Evolutionary conservation across 1,140 invertebrate species (phyloP).

Genomic region (Grapholita molesta): DNA sequence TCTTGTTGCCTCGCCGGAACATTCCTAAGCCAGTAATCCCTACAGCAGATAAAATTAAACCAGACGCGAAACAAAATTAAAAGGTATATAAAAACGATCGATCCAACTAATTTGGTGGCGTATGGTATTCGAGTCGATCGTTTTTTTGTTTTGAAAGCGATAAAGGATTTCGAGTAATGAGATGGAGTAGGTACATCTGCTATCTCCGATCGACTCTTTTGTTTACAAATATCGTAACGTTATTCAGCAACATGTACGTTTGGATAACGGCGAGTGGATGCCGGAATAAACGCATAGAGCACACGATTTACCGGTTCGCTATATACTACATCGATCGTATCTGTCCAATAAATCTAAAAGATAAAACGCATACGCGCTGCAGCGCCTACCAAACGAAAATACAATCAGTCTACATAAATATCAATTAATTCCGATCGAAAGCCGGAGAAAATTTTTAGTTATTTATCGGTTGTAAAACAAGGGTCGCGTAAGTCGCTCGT

Average conservation of each 20-base stretch:
- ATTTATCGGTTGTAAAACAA: slow-evolving; percentile 14
- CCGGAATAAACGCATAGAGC: slow-evolving; percentile 24
- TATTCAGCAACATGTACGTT: slow-evolving; percentile 14
- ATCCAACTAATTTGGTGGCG: slow-evolving; percentile 74
- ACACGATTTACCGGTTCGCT: slow-evolving; percentile 45
- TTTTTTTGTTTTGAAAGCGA: slow-evolving; percentile 45
- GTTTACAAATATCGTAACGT: slow-evolving; percentile 20
- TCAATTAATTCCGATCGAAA: slow-evolving; percentile 20
- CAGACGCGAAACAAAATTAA: slow-evolving; percentile 78
- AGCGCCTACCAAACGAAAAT: slow-evolving; percentile 54
- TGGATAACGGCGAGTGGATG: slow-evolving; percentile 19
- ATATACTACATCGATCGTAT: slow-evolving; percentile 62
- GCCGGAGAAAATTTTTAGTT: slow-evolving; percentile 11
- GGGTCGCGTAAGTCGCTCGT: background rate
- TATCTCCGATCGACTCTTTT: slow-evolving; percentile 42
- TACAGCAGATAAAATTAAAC: slow-evolving; percentile 76
- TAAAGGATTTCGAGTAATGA: slow-evolving; percentile 45
- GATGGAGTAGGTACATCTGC: slow-evolving; percentile 22
- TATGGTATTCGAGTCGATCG: slow-evolving; percentile 64
- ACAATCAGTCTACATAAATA: slow-evolving; percentile 38
- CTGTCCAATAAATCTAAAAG: slow-evolving; percentile 66
- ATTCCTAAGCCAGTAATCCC: slow-evolving; percentile 77
- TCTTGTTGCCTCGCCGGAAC: slow-evolving; percentile 65
- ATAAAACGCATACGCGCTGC: slow-evolving; percentile 45
- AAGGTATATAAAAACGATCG: slow-evolving; percentile 73